Conservation (phyloP, 2,888 invertebrate species). For the Drosophila heteroneura region DNA sequence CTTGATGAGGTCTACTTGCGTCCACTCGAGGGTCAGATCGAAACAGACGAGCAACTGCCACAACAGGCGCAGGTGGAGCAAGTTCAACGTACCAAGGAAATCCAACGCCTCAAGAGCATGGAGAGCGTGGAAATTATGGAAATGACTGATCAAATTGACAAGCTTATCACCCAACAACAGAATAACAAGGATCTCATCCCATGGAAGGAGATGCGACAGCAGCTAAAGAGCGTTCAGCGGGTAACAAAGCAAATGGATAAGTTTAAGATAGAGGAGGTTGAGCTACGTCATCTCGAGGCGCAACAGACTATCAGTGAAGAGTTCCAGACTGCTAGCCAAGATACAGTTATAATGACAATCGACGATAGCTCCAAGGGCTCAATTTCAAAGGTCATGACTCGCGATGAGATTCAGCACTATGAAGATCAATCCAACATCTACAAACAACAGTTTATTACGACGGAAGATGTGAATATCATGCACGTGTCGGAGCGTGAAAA, state of each 20-base stretch:
- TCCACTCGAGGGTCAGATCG: conserved; percentile 74
- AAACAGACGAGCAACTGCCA: conserved; percentile 68
- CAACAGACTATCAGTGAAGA: conserved; percentile 84
- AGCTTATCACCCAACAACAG: conserved; percentile 82
- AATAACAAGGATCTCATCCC: conserved; percentile 81
- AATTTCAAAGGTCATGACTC: conserved; percentile 75
- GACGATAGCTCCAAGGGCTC: conserved; percentile 83
- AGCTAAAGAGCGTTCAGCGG: conserved; percentile 83
- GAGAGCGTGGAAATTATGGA: conserved; percentile 84
- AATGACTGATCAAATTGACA: conserved; percentile 84
- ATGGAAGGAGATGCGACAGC: conserved; percentile 85
- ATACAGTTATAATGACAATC: conserved; percentile 87
- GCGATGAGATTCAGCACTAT: conserved; percentile 82
- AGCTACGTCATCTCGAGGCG: conserved; percentile 82
- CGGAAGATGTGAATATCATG: conserved; percentile 83
- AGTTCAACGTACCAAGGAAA: conserved; percentile 84
- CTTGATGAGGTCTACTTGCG: conserved; percentile 86
- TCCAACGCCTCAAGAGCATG: conserved; percentile 84
- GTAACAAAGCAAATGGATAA: conserved; percentile 85
- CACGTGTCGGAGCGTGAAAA: conserved; percentile 83
- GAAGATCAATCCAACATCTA: conserved; percentile 71
- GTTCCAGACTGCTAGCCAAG: conserved; percentile 87
- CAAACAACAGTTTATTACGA: conserved; percentile 80
- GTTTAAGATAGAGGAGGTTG: conserved; percentile 85
- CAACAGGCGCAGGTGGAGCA: conserved; percentile 81